Conservation (phyloP, 2,888 invertebrate species). For the Galerucella calmariensis region DNA sequence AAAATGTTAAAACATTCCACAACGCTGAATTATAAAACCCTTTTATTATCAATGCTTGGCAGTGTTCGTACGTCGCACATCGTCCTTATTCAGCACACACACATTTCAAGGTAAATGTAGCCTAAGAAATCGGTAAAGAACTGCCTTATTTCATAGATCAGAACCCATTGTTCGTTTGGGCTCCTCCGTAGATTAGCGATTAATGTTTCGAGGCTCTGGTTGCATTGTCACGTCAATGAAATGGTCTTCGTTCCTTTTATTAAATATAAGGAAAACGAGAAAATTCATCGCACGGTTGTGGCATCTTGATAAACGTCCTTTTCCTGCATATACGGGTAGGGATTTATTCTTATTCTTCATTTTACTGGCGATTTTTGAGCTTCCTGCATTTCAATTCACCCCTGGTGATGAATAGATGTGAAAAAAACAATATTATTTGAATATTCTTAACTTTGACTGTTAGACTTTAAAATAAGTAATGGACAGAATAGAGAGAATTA, state of each 20-base stretch:
- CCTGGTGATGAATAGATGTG: too few relatives aligned
- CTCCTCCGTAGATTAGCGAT: slow-evolving; percentile 55
- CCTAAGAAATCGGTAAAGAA: slow-evolving; percentile 67
- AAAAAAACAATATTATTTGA: too few relatives aligned
- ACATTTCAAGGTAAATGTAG: slow-evolving; percentile 66
- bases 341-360: slow-evolving; percentile 9
- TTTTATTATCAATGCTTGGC: slow-evolving; percentile 21
- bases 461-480: too few relatives aligned
- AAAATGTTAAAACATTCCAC: background rate
- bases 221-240: slow-evolving; percentile 29
- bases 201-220: slow-evolving; percentile 21
- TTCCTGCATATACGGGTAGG: background rate
- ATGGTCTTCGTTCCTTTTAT: slow-evolving; percentile 30
- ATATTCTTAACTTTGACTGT: too few relatives aligned
- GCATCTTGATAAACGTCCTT: slow-evolving; percentile 33
- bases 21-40: slow-evolving; percentile 2
- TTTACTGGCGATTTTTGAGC: background rate
- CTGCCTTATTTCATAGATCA: slow-evolving; percentile 65
- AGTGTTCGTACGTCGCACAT: slow-evolving; percentile 24
- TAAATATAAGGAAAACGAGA: slow-evolving; percentile 21
- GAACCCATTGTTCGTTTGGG: slow-evolving; percentile 61
- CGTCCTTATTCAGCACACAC: slow-evolving; percentile 61
- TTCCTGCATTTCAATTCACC: slow-evolving; percentile 1
- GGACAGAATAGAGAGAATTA: too few relatives aligned
- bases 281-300: slow-evolving; percentile 21